phyloP scores from a whole-genome alignment of 2,113 vertebrate genomes.

The Urocynchramus pylzowi region DNA sequence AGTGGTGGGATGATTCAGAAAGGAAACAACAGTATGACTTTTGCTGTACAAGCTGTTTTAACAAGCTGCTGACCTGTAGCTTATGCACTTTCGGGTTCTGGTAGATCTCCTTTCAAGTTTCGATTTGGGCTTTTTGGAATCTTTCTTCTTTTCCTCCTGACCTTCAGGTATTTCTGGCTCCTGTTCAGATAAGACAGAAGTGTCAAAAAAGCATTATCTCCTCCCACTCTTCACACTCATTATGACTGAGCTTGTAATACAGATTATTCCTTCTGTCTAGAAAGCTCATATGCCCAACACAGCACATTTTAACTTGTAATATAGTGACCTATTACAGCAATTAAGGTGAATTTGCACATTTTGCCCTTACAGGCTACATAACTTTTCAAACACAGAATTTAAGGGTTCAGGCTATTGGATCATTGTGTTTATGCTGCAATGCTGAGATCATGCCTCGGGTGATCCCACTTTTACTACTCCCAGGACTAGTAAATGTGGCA shows the following conservation, averaged over 20 bases:
- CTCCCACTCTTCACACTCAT: not conserved
- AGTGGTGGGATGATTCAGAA: not conserved
- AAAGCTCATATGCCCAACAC: not conserved
- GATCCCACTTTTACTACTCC: too few species aligned
- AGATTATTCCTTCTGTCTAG: not conserved
- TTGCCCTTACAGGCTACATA: not conserved
- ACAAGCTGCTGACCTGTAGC: conserved; percentile 85
- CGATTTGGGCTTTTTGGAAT: conserved; percentile 86
- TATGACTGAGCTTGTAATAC: not conserved
- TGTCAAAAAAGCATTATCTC: not conserved
- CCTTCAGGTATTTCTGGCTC: conserved; percentile 82
- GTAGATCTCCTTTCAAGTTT: conserved; percentile 93
- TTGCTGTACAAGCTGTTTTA: not conserved
- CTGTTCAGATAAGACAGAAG: conserved; percentile 51
- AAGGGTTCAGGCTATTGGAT: not conserved
- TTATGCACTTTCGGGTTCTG: conserved; percentile 91
- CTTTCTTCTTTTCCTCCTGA: conserved; percentile 87
- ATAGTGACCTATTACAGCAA: not conserved
- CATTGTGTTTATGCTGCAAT: not conserved
- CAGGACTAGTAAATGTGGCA: not conserved
- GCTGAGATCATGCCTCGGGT: not conserved
- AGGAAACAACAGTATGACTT: not conserved
- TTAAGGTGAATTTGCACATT: not conserved
- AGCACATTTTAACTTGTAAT: not conserved
- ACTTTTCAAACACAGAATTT: not conserved